phyloP scores from a whole-genome alignment of 2,888 invertebrate genomes.

The Epistrophella euchroma region DNA sequence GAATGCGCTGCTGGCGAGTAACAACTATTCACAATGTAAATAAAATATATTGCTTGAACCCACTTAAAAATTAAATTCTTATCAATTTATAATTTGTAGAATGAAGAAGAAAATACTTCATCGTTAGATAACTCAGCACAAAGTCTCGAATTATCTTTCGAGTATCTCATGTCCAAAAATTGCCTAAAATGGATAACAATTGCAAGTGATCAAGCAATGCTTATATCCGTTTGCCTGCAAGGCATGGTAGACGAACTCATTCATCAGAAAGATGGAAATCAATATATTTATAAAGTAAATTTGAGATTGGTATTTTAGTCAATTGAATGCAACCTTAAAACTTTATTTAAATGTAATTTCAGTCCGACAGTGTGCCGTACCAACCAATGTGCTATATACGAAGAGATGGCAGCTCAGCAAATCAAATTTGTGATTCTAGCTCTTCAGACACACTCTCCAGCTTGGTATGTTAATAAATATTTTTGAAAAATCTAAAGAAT shows the following conservation, averaged over 20 bases:
- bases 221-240: slow-evolving; percentile 97
- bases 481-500: neutral
- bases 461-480: slow-evolving; percentile 71
- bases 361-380: slow-evolving; percentile 66
- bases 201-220: slow-evolving; percentile 94
- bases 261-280: slow-evolving; percentile 88
- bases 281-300: slow-evolving; percentile 79
- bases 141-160: slow-evolving; percentile 93
- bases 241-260: slow-evolving; percentile 97
- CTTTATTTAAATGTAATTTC: neutral
- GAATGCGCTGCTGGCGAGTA: slow-evolving; percentile 99
- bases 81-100: slow-evolving; percentile 18
- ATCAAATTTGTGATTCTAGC: slow-evolving; percentile 77
- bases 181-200: slow-evolving; percentile 97
- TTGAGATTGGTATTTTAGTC: neutral
- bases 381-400: slow-evolving; percentile 77
- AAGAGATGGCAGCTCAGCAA: slow-evolving; percentile 76
- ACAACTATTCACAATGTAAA: slow-evolving; percentile 91
- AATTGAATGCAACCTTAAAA: neutral
- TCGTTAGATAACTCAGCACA: slow-evolving; percentile 77
- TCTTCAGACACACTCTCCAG: slow-evolving; percentile 78
- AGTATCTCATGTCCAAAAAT: slow-evolving; percentile 96
- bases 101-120: slow-evolving; percentile 56
- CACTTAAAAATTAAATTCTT: neutral
- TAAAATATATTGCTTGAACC: slow-evolving; percentile 79